These are phyloP conservation scores for Andinoacara biseriatus DNA, from an alignment of 2,113 vertebrate species.

Conservation along the genomic window DNA sequence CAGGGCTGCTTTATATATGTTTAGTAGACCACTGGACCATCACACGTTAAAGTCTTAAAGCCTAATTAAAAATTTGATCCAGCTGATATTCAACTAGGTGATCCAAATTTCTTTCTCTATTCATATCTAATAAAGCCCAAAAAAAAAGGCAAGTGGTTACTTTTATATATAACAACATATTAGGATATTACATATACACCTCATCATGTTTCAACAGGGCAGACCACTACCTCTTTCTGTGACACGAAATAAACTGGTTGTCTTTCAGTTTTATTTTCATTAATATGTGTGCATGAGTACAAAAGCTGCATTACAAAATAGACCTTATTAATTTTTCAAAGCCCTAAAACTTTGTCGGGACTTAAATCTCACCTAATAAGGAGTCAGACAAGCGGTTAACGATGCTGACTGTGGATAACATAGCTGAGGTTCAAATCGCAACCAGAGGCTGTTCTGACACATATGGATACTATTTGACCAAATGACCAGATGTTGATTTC, in stretches of 20 bases:
- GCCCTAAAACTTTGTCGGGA: slow-evolving; percentile 38
- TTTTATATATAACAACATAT: not conserved
- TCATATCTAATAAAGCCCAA: not conserved
- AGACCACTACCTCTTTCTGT: not conserved
- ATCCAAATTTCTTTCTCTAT: not conserved
- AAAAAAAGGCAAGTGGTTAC: not conserved
- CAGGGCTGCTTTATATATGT: not conserved
- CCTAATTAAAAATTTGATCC: not conserved
- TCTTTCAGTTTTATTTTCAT: slow-evolving; percentile 21
- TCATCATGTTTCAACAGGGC: not conserved
- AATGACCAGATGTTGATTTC: slow-evolving; percentile 73
- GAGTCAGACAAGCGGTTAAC: slow-evolving; percentile 51
- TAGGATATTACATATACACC: not conserved
- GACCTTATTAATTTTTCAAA: slow-evolving; percentile 28
- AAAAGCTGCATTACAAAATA: slow-evolving; percentile 33
- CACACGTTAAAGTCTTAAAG: not conserved
- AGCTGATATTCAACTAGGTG: not conserved
- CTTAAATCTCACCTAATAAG: slow-evolving; percentile 59
- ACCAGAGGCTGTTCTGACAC: slow-evolving; percentile 64
- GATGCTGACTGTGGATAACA: slow-evolving; percentile 55
- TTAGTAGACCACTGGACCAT: slow-evolving; percentile 5
- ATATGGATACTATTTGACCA: slow-evolving; percentile 68
- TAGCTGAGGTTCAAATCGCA: slow-evolving; percentile 58
- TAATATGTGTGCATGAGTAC: not conserved
- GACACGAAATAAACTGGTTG: not conserved